Evolutionary conservation across 1,140 invertebrate species (phyloP).

Genomic region (Drosophila rhopaloa): DNA sequence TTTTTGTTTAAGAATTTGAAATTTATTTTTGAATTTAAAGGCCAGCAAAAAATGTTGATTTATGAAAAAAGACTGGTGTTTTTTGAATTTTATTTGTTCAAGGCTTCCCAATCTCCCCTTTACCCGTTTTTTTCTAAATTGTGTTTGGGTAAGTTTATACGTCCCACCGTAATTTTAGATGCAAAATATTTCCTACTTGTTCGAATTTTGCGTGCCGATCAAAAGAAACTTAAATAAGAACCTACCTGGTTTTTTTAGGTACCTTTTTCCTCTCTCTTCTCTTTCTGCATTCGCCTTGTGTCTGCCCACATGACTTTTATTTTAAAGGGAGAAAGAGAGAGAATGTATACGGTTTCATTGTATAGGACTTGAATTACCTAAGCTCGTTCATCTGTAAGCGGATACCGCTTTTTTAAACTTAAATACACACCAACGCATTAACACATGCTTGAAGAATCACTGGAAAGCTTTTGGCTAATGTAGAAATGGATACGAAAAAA

Average conservation of each 20-base stretch:
- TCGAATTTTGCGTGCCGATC: conserved; percentile 47
- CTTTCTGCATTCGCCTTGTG: conserved; percentile 27
- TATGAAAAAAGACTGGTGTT: neutral
- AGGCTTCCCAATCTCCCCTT: neutral
- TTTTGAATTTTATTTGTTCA: neutral
- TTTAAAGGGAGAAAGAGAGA: conserved; percentile 10
- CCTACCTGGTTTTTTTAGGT: conserved; percentile 50
- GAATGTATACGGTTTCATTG: conserved; percentile 69
- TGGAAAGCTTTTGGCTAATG: conserved; percentile 43
- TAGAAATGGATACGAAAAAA: conserved; percentile 9
- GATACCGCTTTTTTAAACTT: conserved; percentile 66
- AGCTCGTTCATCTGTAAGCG: conserved; percentile 73
- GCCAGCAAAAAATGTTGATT: too few species aligned
- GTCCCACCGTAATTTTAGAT: conserved; percentile 67
- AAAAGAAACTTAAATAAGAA: conserved; percentile 68
- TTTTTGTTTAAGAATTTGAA: too few species aligned
- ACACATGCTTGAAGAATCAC: conserved; percentile 31
- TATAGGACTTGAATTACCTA: conserved; percentile 73
- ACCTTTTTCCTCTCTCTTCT: neutral
- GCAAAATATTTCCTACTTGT: conserved; percentile 60
- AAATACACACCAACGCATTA: conserved; percentile 23
- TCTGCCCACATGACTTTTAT: conserved; percentile 68
- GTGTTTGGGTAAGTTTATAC: conserved; percentile 68
- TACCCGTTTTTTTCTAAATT: conserved; percentile 19
- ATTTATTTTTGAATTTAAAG: too few species aligned